These are phyloP conservation scores for Plectus sambesii DNA, from an alignment of 1,140 invertebrate genomes.

Conservation along the genomic window DNA sequence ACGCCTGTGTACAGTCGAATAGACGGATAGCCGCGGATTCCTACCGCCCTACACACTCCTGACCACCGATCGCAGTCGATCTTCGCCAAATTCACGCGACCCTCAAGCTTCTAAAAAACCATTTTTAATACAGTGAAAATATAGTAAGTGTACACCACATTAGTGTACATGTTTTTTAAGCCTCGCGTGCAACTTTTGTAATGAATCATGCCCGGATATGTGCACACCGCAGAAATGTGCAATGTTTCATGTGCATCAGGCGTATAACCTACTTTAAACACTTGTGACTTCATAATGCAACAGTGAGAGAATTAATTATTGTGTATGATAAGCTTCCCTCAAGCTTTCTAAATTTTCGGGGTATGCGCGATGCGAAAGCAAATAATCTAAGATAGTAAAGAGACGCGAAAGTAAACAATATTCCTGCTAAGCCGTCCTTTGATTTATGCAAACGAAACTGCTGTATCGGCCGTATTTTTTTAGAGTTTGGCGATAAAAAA, in stretches of 20 bases:
- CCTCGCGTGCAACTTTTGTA: no score
- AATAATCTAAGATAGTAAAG: neutral
- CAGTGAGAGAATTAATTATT: neutral
- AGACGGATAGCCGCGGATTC: conserved; percentile 24
- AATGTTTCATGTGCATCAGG: neutral
- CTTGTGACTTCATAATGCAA: neutral
- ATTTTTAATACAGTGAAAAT: neutral
- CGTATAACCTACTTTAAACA: conserved; percentile 4
- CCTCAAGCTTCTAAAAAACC: conserved; percentile 33
- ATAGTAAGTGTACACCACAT: neutral
- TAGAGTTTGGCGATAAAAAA: conserved; percentile 14
- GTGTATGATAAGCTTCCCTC: neutral
- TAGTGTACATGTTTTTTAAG: no score
- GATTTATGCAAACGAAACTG: no score
- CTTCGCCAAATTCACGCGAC: conserved; percentile 38
- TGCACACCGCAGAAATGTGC: no score
- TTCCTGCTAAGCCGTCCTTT: neutral
- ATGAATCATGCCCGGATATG: no score
- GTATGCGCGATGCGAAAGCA: neutral
- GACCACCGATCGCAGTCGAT: conserved; percentile 37
- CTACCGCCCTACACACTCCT: conserved; percentile 23
- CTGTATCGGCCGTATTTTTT: no score
- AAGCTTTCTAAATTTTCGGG: neutral
- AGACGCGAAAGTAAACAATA: neutral
- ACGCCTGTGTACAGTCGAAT: conserved; percentile 24